Base-by-base conservation (phyloP, 2,888 invertebrate species). In the Mesoligia furuncula region DNA sequence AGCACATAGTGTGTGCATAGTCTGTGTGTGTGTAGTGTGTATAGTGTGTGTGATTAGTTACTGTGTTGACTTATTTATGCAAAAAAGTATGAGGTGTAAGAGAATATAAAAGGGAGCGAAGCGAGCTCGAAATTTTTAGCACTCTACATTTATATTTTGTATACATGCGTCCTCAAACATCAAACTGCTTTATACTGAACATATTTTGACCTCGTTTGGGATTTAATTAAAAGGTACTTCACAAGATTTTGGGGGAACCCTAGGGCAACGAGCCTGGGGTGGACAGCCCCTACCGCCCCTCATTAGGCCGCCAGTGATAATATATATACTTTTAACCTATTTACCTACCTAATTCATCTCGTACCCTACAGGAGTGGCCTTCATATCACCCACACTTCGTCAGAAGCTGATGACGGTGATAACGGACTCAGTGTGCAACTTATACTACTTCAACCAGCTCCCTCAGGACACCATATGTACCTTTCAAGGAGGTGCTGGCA, bases 321-420 rank as follows among this genome's bases (percentile, higher is more conserved):
- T 45, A 45, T 15, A 45, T 1, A 5, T 15, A 13, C 15, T 45
- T 45, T 45, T 5, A 45, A 4, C 0, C 5, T 45, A 15, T 45
- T 45, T 45, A 15, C 13, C 13, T 45, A 45, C 45, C 13, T 17
- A 31, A 3, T 36, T 36, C 6, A 62, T 24, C 17, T 45, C 0
- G 20, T 20, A n/a, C 4, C 7, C 2, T 24, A 8, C 90, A 96
- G 96, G 94, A 15, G 95, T 96, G 24, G 91, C 92, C 0, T 96
- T 96, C 88, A 91, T 96, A 54, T 94, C 96, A 0, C 96, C 96
- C 2, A 96, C 95, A 5, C 95, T 96, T 68, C 95, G 96, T 0
- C 91, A 94, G 89, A 94, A 93, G 89, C 51, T 90, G 80, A 94
- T 96, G 95, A 93, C 94, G 0, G 95, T 96, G 87, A 92, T 95